Conservation (phyloP, 1,140 invertebrate species). For the Aphelenchoides besseyi region DNA sequence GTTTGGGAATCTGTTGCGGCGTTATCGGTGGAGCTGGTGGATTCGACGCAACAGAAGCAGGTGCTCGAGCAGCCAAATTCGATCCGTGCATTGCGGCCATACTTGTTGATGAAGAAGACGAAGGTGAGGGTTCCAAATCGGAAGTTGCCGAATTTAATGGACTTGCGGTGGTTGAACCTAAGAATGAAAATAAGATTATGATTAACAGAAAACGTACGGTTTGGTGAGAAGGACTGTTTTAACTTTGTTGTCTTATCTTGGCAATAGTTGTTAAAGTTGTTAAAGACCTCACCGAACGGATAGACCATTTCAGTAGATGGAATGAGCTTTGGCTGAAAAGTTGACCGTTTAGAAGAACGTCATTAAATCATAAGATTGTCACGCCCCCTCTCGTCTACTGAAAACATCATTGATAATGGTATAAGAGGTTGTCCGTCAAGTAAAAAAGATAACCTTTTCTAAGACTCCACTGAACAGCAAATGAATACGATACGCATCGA, state of each 20-base stretch:
- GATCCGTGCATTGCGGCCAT: constrained; percentile 15
- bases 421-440: background rate
- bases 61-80: background rate
- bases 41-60: constrained; percentile 2
- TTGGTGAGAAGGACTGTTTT: constrained; percentile 38
- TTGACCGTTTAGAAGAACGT: background rate
- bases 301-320: constrained; percentile 16
- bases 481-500: too few relatives aligned
- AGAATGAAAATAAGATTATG: background rate
- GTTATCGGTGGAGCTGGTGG: constrained; percentile 19
- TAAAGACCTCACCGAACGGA: constrained; percentile 34
- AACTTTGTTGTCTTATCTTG: constrained; percentile 48
- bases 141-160: constrained; percentile 26
- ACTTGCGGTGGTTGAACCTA: constrained; percentile 16
- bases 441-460: background rate
- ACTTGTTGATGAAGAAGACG: constrained; percentile 30
- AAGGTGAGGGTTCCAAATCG: constrained; percentile 30
- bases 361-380: background rate
- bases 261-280: constrained; percentile 48
- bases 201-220: constrained; percentile 31
- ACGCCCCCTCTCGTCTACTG: background rate
- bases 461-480: background rate
- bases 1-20: background rate
- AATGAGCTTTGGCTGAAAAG: background rate
- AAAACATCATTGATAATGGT: background rate